phyloP scores from a whole-genome alignment of 2,113 vertebrate species.

The Gasterosteus aculeatus region DNA sequence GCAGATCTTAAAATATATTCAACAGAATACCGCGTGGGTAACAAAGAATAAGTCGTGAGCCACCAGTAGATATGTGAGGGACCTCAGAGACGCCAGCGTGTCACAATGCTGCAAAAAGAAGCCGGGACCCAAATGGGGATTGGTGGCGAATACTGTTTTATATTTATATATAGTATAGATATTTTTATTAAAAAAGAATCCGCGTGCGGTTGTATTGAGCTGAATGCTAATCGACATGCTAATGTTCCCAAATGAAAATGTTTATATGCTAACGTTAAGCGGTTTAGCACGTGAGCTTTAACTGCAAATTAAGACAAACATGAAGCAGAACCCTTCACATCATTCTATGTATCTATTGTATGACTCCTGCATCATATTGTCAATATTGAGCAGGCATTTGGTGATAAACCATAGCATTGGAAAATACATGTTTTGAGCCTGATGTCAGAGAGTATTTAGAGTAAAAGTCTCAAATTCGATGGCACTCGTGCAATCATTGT shows the following conservation, averaged over 20 bases:
- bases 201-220: background rate
- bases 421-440: no score
- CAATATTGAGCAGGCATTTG: background rate
- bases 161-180: no score
- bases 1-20: background rate
- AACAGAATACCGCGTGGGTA: background rate
- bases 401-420: no score
- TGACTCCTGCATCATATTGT: no score
- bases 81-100: background rate
- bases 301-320: no score
- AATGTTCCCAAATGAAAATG: background rate
- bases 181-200: no score
- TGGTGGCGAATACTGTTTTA: background rate
- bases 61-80: no score
- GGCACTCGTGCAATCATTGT: background rate
- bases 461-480: background rate
- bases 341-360: no score
- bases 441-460: background rate
- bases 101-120: background rate
- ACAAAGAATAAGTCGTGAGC: no score
- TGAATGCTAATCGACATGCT: background rate
- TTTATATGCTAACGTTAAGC: background rate
- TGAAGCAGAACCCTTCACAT: background rate
- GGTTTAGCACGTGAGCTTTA: background rate
- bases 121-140: background rate